Conservation (phyloP, 2,113 vertebrate genomes). For the Tragelaphus strepsiceros region DNA sequence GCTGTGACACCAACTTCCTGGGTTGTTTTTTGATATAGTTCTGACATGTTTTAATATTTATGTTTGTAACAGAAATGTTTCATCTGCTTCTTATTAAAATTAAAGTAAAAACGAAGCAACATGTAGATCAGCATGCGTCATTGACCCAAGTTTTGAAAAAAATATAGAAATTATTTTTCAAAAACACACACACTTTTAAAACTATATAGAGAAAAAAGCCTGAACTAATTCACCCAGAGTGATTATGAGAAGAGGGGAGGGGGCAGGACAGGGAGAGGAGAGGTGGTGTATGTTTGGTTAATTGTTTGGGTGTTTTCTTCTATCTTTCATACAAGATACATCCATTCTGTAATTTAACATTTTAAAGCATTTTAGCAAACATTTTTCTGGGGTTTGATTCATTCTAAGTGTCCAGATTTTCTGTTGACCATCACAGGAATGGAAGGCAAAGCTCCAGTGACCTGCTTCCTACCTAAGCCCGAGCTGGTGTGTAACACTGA, state of each 20-base stretch:
- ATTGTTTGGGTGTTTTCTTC: neutral
- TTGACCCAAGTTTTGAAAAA: neutral
- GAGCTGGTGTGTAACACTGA: neutral
- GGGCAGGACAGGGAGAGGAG: rapidly evolving
- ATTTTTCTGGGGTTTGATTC: neutral
- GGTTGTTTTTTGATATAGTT: neutral
- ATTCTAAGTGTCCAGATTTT: neutral
- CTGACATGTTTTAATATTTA: neutral
- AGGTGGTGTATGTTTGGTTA: neutral
- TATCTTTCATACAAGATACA: neutral
- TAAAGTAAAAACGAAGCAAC: neutral
- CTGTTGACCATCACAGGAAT: neutral
- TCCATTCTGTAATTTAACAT: neutral
- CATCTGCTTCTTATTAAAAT: neutral
- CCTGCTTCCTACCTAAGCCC: no score
- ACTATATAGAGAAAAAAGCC: neutral
- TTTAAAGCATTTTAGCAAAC: neutral
- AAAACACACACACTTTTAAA: neutral
- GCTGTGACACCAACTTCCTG: neutral
- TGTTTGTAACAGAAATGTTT: neutral
- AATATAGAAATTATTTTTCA: neutral
- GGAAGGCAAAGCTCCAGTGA: neutral
- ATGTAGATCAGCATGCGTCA: neutral
- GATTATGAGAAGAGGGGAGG: neutral
- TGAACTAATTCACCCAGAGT: neutral